phyloP scores from a whole-genome alignment of 2,113 vertebrate species.

The Tamias sibiricus region DNA sequence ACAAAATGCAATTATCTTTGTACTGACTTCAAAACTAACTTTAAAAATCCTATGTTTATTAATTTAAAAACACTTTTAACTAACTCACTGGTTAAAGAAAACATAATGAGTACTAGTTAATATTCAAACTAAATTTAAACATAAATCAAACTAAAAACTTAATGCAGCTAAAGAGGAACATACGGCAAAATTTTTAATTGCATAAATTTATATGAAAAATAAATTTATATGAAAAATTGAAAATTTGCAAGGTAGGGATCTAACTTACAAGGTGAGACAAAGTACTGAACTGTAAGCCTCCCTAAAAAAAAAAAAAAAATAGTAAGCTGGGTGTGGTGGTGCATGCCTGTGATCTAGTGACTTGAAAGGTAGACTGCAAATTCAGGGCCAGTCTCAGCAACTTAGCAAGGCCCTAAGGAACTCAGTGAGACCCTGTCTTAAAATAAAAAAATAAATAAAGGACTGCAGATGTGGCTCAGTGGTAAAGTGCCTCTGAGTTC shows the following conservation, averaged over 20 bases:
- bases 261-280: neutral
- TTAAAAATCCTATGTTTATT: slow-evolving; percentile 4
- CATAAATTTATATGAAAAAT: neutral
- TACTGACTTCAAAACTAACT: slow-evolving; percentile 13
- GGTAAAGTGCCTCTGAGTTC: too few species aligned
- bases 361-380: too few species aligned
- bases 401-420: too few species aligned
- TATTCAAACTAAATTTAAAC: slow-evolving; percentile 20
- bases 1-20: neutral
- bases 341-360: too few species aligned
- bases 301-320: neutral
- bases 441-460: too few species aligned
- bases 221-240: too few species aligned
- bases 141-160: neutral
- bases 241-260: neutral
- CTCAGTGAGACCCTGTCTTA: too few species aligned
- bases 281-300: neutral
- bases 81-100: neutral
- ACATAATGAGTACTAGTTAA: neutral
- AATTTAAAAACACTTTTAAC: neutral
- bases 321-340: neutral
- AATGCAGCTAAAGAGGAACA: neutral
- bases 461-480: too few species aligned
- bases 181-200: neutral
- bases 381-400: too few species aligned